These are phyloP conservation scores for Torymus texanus DNA, from an alignment of 2,888 invertebrate species.

Conservation along the genomic window DNA sequence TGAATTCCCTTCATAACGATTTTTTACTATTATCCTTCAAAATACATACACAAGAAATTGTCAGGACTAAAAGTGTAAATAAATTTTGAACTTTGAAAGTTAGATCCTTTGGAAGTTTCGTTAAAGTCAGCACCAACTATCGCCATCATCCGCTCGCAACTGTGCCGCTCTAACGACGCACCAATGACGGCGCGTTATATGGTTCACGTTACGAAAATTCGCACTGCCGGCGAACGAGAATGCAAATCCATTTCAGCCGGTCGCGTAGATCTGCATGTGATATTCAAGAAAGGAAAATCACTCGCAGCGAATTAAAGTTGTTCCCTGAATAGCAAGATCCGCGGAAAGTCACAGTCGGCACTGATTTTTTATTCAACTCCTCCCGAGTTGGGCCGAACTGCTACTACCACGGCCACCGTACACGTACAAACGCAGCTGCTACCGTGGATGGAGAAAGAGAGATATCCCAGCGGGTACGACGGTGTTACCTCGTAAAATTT, in stretches of 20 bases:
- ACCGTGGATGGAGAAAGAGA: too few species aligned
- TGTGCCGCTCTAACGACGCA: not conserved
- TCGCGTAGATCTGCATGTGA: not conserved
- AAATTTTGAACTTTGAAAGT: constrained; percentile 39
- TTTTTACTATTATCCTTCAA: too few species aligned
- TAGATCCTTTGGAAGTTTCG: constrained; percentile 37
- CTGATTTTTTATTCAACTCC: constrained; percentile 62
- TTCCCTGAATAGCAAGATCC: constrained; percentile 68
- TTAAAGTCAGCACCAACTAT: not conserved
- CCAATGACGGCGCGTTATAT: not conserved
- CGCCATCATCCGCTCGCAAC: not conserved
- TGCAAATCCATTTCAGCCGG: constrained; percentile 44
- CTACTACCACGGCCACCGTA: too few species aligned
- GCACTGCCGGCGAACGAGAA: constrained; percentile 6
- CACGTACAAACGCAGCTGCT: too few species aligned
- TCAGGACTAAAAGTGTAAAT: constrained; percentile 16
- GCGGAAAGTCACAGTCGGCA: constrained; percentile 55
- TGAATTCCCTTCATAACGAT: too few species aligned
- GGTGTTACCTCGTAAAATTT: constrained; percentile 22
- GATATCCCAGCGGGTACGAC: constrained; percentile 19
- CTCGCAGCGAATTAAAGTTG: constrained; percentile 67
- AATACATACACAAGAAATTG: constrained; percentile 9
- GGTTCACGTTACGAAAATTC: constrained; percentile 16
- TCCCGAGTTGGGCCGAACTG: not conserved
- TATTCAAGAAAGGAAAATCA: constrained; percentile 2